phyloP scores from a whole-genome alignment of 2,888 invertebrate genomes.

The Hyposoter didymator region DNA sequence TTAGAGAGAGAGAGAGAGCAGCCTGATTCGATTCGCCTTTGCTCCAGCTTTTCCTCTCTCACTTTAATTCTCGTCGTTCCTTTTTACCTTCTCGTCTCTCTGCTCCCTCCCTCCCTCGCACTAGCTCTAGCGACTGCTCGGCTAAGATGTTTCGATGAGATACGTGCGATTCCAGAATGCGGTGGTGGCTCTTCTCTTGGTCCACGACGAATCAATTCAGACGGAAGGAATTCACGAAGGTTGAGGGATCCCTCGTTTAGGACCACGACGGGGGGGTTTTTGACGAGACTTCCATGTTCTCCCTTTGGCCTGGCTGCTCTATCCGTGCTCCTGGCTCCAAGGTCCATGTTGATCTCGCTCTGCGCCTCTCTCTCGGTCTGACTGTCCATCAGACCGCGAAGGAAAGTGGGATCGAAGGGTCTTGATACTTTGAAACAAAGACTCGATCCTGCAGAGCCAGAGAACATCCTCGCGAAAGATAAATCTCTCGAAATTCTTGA shows the following conservation, averaged over 20 bases:
- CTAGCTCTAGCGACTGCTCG: background rate
- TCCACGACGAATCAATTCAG: conserved; percentile 72
- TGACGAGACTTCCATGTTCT: conserved; percentile 52
- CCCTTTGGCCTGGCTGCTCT: conserved; percentile 29
- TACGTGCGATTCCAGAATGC: conserved; percentile 61
- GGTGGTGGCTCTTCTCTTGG: conserved; percentile 50
- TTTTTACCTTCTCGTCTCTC: background rate
- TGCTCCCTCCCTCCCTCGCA: background rate
- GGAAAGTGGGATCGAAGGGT: conserved; percentile 51
- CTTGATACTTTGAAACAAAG: conserved; percentile 69
- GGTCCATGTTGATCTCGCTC: conserved; percentile 1
- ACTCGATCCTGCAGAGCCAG: conserved; percentile 29
- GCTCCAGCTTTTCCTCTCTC: conserved; percentile 19
- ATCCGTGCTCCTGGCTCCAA: conserved; percentile 42
- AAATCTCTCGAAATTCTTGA: background rate
- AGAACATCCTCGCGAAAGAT: conserved; percentile 8
- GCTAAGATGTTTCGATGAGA: conserved; percentile 63
- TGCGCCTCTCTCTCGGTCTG: conserved; percentile 7
- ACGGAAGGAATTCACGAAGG: conserved; percentile 69
- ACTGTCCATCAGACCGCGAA: conserved; percentile 45
- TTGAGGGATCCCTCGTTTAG: conserved; percentile 65
- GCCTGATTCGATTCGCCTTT: conserved; percentile 69
- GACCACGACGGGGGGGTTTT: conserved; percentile 50
- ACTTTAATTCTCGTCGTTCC: conserved; percentile 4
- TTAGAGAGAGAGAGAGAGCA: conserved; percentile 44